phyloP scores from a whole-genome alignment of 2,113 vertebrate species.

The Psilopsiagon aymara region DNA sequence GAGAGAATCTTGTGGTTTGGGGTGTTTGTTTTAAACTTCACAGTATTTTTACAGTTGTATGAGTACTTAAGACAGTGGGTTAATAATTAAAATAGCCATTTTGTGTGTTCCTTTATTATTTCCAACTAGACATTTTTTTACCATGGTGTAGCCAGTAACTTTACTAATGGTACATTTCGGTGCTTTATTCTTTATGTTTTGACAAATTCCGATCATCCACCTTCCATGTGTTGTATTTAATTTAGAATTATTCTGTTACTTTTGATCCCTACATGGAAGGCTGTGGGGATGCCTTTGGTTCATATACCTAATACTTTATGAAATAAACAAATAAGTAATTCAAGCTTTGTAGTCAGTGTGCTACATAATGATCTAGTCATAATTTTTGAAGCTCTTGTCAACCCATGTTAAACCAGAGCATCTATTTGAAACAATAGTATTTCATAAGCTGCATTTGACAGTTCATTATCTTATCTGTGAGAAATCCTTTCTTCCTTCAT shows the following conservation, averaged over 20 bases:
- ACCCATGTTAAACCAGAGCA: slow-evolving; percentile 63
- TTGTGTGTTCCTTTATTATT: neutral
- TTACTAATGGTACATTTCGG: neutral
- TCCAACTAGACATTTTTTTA: neutral
- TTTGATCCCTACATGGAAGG: slow-evolving; percentile 6
- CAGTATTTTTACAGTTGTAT: neutral
- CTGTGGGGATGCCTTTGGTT: slow-evolving; percentile 29
- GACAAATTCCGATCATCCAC: neutral
- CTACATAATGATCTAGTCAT: slow-evolving; percentile 51
- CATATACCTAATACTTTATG: slow-evolving; percentile 39
- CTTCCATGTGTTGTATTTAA: neutral
- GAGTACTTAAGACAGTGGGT: neutral
- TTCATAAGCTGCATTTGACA: slow-evolving; percentile 61
- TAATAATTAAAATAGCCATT: neutral
- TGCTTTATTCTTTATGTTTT: neutral
- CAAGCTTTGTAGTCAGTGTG: slow-evolving; percentile 12
- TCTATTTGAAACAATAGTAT: slow-evolving; percentile 64
- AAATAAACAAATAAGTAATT: slow-evolving; percentile 71
- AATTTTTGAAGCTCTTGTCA: slow-evolving; percentile 70
- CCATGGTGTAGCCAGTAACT: neutral
- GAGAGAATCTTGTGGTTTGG: neutral
- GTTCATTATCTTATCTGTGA: slow-evolving; percentile 62
- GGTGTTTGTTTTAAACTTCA: neutral
- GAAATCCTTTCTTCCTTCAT: slow-evolving; percentile 4
- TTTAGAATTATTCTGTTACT: slow-evolving; percentile 21